Conservation (phyloP, 2,888 invertebrate genomes). For the Acronicta leporina region DNA sequence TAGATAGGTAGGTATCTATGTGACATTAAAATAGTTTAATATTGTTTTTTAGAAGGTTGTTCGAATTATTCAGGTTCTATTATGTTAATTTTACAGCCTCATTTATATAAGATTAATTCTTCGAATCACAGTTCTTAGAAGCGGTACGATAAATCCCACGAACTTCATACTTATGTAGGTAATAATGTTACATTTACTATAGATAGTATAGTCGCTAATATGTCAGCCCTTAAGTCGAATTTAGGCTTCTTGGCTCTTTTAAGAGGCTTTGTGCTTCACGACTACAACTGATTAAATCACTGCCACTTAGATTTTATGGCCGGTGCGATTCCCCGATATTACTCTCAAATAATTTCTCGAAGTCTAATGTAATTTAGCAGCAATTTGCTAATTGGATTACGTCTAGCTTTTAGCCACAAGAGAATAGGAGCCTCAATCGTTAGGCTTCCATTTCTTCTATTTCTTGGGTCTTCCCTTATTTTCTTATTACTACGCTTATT, state of each 20-base stretch:
- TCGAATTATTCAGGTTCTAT: slow-evolving; percentile 8
- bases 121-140: slow-evolving; percentile 22
- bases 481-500: background rate
- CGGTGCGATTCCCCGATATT: slow-evolving; percentile 20
- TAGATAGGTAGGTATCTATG: too few relatives aligned
- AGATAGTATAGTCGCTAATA: slow-evolving; percentile 42
- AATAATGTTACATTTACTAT: slow-evolving; percentile 19
- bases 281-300: slow-evolving; percentile 50
- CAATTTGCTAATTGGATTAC: slow-evolving; percentile 40
- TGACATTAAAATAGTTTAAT: slow-evolving; percentile 1
- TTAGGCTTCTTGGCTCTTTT: slow-evolving; percentile 53
- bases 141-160: slow-evolving; percentile 11
- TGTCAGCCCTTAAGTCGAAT: slow-evolving; percentile 49
- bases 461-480: background rate
- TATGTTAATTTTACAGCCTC: slow-evolving; percentile 11
- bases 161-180: slow-evolving; percentile 9
- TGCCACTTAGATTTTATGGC: slow-evolving; percentile 46
- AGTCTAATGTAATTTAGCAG: slow-evolving; percentile 19
- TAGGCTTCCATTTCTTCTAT: slow-evolving; percentile 36
- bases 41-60: slow-evolving; percentile 12
- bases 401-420: slow-evolving; percentile 18
- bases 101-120: slow-evolving; percentile 12
- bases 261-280: slow-evolving; percentile 56
- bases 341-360: slow-evolving; percentile 27
- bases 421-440: slow-evolving; percentile 17